Evolutionary conservation across 1,140 invertebrate species (phyloP).

Genomic region (Amyelois transitella): DNA sequence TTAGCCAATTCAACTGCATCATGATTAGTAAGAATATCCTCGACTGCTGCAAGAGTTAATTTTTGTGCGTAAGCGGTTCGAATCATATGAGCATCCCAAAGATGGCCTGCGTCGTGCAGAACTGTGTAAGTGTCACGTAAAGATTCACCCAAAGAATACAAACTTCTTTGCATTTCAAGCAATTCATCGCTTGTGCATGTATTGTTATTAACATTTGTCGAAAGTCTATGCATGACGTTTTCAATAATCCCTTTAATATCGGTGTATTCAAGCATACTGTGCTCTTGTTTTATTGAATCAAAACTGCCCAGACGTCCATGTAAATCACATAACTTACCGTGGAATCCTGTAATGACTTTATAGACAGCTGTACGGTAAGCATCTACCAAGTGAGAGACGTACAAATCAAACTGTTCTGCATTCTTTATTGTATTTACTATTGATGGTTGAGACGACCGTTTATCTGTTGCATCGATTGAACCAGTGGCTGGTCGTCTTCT

Average conservation of each 20-base stretch:
- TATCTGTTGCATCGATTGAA: constrained; percentile 7
- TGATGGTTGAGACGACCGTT: constrained; percentile 5
- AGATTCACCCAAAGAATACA: constrained; percentile 33
- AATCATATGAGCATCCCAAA: constrained; percentile 48
- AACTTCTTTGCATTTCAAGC: constrained; percentile 36
- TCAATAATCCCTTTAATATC: constrained; percentile 33
- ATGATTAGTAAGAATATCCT: constrained; percentile 43
- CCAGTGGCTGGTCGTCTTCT: constrained; percentile 17
- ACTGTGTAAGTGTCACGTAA: constrained; percentile 40
- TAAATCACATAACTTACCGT: constrained; percentile 30
- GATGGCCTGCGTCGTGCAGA: constrained; percentile 39
- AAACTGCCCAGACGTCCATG: constrained; percentile 25
- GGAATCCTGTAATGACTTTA: constrained; percentile 29
- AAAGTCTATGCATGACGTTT: constrained; percentile 11
- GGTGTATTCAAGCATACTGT: constrained; percentile 5
- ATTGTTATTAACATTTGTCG: constrained; percentile 8
- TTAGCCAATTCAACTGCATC: constrained; percentile 45
- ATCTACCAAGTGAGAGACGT: constrained; percentile 28
- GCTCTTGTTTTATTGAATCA: constrained; percentile 11
- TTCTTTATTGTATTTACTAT: constrained; percentile 10
- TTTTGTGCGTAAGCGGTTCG: constrained; percentile 44
- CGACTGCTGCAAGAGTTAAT: constrained; percentile 44
- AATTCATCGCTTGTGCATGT: constrained; percentile 8
- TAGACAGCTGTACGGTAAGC: constrained; percentile 32
- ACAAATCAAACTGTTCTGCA: constrained; percentile 28